phyloP scores from a whole-genome alignment of 2,113 vertebrate species.

The Takifugu bimaculatus region DNA sequence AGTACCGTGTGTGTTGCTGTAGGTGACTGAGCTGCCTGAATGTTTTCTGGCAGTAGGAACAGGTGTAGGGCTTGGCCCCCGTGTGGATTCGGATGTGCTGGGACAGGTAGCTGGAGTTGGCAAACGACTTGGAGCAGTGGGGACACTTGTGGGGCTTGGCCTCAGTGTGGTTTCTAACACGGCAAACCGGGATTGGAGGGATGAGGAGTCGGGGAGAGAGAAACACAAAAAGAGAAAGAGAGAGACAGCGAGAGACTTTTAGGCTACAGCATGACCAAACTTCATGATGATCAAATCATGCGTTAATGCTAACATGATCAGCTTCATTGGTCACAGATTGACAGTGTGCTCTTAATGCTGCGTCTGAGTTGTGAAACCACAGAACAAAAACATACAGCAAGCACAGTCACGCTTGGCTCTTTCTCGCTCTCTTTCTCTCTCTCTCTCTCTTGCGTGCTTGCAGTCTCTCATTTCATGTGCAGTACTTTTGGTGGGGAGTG shows the following conservation, averaged over 20 bases:
- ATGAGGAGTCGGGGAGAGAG: constrained; percentile 33
- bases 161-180: constrained; percentile 86
- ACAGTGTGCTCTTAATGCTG: constrained; percentile 70
- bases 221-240: constrained; percentile 58
- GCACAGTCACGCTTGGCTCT: constrained; percentile 70
- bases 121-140: constrained; percentile 98
- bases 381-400: constrained; percentile 74
- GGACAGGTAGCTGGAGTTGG: constrained; percentile 98
- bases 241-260: constrained; percentile 73
- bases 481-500: constrained; percentile 38
- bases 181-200: constrained; percentile 47
- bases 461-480: constrained; percentile 42
- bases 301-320: constrained; percentile 27
- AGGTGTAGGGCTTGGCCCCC: constrained; percentile 97
- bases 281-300: constrained; percentile 60
- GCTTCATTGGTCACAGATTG: constrained; percentile 32
- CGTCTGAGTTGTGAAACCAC: constrained; percentile 73
- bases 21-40: constrained; percentile 97
- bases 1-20: constrained; percentile 86
- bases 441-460: constrained; percentile 44
- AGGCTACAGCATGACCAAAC: constrained; percentile 65
- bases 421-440: constrained; percentile 57
- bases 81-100: constrained; percentile 98
- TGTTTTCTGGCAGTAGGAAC: constrained; percentile 97
- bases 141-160: constrained; percentile 99